Percentiles rank a stretch among this genome's conserved stretches.
Evolutionary conservation across 1,140 invertebrate species (phyloP).

Genomic region (Forficula auricularia): DNA sequence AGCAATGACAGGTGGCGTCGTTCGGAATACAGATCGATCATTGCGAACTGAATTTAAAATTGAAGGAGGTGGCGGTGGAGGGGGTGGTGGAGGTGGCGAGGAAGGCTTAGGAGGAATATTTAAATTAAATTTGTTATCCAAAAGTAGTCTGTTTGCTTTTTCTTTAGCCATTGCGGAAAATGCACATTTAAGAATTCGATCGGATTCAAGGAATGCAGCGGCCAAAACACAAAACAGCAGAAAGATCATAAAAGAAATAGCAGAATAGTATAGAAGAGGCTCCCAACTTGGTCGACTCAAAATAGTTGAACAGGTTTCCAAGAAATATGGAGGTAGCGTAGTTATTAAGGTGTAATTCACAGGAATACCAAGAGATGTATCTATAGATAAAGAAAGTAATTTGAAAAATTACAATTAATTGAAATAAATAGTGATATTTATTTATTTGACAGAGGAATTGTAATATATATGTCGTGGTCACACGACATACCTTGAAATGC

Average conservation of each 20-base stretch:
- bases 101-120: no score
- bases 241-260: constrained; percentile 39
- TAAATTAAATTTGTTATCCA: constrained; percentile 1
- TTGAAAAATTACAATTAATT: no score
- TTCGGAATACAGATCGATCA: no score
- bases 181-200: constrained; percentile 42
- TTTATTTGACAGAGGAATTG: no score
- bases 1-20: no score
- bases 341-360: constrained; percentile 62
- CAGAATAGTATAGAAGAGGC: constrained; percentile 46
- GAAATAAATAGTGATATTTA: no score
- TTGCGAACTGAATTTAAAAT: no score
- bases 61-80: no score
- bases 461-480: no score
- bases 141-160: constrained; percentile 16
- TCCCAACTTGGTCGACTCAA: constrained; percentile 69
- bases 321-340: constrained; percentile 56
- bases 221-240: constrained; percentile 48
- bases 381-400: constrained; percentile 33
- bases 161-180: constrained; percentile 29
- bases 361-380: constrained; percentile 34
- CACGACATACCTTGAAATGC: no score
- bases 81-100: no score
- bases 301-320: constrained; percentile 52
- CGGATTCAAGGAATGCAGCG: constrained; percentile 55